Evolutionary conservation across 2,888 invertebrate species (phyloP), one percentile per base, ranked within the genome.

Genomic region (Spodoptera littoralis): DNA sequence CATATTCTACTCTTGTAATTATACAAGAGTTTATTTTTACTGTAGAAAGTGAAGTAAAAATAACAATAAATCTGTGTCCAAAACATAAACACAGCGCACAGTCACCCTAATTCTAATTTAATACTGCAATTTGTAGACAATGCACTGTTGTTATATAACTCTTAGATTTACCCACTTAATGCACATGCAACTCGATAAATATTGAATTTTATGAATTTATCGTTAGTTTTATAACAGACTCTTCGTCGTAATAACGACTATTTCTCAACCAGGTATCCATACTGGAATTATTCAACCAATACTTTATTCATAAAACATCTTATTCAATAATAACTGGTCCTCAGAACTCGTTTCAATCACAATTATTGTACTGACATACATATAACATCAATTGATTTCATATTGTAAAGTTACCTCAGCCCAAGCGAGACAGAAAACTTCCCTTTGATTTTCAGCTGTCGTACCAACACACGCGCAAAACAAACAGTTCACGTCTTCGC

Each of bases 401-500:
- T 75, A 65, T 45, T 54, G 44, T 58, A 57, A 62, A 64, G 65
- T 65, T 65, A 76, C 73, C 76, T 76, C 65, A 61, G 67, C 55
- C 59, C 8, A 73, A 75, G 75, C 70, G 74, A 80, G 78, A 82
- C 79, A 80, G 80, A 79, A 82, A 84, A 81, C 82, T 77, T 85
- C 82, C 82, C 83, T 84, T 82, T 81, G 87, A 89, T 90, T 90
- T 90, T 91, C 91, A 89, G 89, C 89, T 90, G 89, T 89, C 88
- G 84, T 81, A 86, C 81, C 76, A 81, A 88, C 86, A 86, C 87
- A 89, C 81, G 81, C 77, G 78, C 68, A 72, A 79, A 67, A 74
- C 74, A 78, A 83, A 62, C 66, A 56, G 78, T 76, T 74, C 70
- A 63, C 69, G 73, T 73, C 82, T 75, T 80, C 82, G 86, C 81